Base-by-base conservation (phyloP, 2,113 vertebrate species). In the Erythrocercus mccallii region DNA sequence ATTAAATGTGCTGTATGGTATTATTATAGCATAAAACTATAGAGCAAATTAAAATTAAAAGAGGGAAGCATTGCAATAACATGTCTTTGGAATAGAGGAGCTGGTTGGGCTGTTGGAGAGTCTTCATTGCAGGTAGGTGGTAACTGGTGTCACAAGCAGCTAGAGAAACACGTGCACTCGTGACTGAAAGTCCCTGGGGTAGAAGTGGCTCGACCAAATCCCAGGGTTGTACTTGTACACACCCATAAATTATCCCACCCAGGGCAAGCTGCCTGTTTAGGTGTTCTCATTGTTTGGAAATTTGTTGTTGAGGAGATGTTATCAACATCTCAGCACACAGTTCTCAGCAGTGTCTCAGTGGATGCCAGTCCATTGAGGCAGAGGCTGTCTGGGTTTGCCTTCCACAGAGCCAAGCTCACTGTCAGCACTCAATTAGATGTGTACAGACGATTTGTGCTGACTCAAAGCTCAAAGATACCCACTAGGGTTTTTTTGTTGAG, bases 241-340 rank as follows among this genome's bases (percentile, higher is more conserved):
- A 73, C 85, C 86, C 8, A 0, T 11, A 10, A 62, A 60, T 57
- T 20, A 82, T 31, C 54, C 81, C 74, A 45, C 62, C 64, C 57
- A 42, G 18, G 37, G 61, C 6, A 2, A 92, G 64, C 71, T 73
- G 88, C 44, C 64, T 88, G 56, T 74, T 92, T 6, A 45, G 90
- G 60, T 88, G 40, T 78, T 78, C 71, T 64, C 90, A 45, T 84
- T 88, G 94, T 86, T 97, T 86, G 72, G 88, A 81, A 81, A 78
- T 94, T 77, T 79, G 71, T 86, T 84, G 79, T 56, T 92, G 88
- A 94, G 90, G 68, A 68, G 45, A 54, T 61, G 85, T 33, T 48
- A 78, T 76, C 72, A 86, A 15, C 22, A 44, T 79, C 64, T 4
- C 60, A 88, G 82, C 42, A 38, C 78, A 44, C 8, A 50, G 58